Evolutionary conservation across 2,888 invertebrate genomes (phyloP), one percentile per base, ranked within the genome.

Genomic region (Choreutis nemorana): DNA sequence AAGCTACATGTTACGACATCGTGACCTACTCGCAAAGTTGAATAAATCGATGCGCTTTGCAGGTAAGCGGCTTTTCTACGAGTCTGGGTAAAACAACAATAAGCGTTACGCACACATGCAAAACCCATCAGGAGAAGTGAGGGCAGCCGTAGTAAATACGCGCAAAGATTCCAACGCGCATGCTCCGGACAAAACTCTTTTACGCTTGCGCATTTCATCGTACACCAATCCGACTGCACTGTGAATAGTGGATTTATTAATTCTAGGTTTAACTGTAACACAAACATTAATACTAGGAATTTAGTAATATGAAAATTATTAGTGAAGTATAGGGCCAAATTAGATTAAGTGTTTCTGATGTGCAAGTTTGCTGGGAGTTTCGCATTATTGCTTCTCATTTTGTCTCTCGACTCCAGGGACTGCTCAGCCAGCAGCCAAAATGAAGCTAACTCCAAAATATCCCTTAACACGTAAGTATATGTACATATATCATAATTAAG

Each of bases 391-490:
- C 48, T 75, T 36, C 51, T 78, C 38, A 50, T 72, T 34, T 46
- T 73, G 48, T 70, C 58, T 47, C 58, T 75, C 45, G 67, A 75
- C 43, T 68, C 66, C 50, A 62, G 63, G 53, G 64, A 73, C 50
- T 77, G 73, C 48, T 63, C 67, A 28, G 68, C 68, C 37, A 77
- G 60, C 50, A 58, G 55, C 42, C 72, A 73, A 45, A 50, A 73
- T 64, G 73, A 77, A 38, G 48, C 57, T 39, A 33, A 48, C 39
- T 50, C 43, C 41, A 75, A 63, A 50, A 71, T 78, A 49, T 66
- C 71, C 40, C 59, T 78, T 36, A 78, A 70, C 48, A 59, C 73
- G 78, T 75, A 67, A 70, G 72, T 60, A 29, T 4, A 11, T 8
- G 10, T n/a, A n/a, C n/a, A n/a, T n/a, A n/a, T n/a, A n/a, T n/a